Base-by-base conservation (phyloP, 2,113 vertebrate species). In the Podiceps cristatus region DNA sequence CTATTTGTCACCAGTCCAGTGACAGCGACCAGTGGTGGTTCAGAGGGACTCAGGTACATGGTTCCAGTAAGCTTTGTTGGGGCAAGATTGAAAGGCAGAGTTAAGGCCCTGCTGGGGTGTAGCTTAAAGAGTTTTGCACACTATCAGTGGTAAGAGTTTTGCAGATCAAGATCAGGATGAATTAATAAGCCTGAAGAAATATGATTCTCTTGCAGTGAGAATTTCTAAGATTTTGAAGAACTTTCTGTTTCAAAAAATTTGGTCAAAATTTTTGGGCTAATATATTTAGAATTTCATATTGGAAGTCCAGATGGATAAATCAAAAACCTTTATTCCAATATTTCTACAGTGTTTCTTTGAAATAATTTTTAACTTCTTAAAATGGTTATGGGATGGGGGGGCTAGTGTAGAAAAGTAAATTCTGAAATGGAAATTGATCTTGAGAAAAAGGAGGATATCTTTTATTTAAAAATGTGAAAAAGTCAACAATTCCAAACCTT, bases 21-120 rank as follows among this genome's bases (percentile, higher is more conserved):
- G 17, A 37, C 0, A 55, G 45, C 31, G 47, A 37, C 5, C 10
- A 1, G 0, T 20, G 23, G 25, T 24, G 11, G 18, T 58, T 40
- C 53, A 24, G 53, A 44, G 17, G 12, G 25, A n/a, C 10, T 64
- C 23, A 14, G 58, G 33, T n/a, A 8, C 2, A 11, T 15, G 27
- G 12, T 40, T 93, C 37, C 50, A 53, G 9, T 20, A 52, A 73
- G 3, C 2, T 69, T 88, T 87, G 4, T 4, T 69, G 17, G 28
- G 24, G 14, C 5, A 47, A 45, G 27, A 62, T 1, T 35, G 42
- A 66, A 92, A 58, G 50, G 14, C 27, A 58, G 20, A 66, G 9
- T 40, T 58, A 42, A 82, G 20, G 31, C 22, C 8, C 5, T 63
- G 5, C 8, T 33, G 9, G 3, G 3, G 7, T 66, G 13, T 3